Evolutionary conservation across 2,888 invertebrate species (phyloP).

Genomic region (Bibio marci): DNA sequence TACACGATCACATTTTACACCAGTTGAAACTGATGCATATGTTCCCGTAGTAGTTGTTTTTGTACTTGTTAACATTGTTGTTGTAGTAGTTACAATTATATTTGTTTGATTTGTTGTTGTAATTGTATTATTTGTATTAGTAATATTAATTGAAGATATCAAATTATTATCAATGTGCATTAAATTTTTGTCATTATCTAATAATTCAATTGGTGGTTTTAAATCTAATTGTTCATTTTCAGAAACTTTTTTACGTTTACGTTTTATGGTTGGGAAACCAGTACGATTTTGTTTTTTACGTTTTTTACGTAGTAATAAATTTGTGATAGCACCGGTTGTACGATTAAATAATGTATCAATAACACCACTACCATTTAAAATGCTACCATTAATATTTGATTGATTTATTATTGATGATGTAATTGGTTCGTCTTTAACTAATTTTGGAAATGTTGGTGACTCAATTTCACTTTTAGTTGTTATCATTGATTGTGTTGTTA

Average conservation of each 20-base stretch:
- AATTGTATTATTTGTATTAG: not conserved
- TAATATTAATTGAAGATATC: too few species aligned
- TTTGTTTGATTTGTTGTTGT: constrained; percentile 1
- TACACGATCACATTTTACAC: constrained; percentile 40
- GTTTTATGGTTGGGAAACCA: constrained; percentile 67
- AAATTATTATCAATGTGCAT: too few species aligned
- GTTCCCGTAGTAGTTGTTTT: not conserved
- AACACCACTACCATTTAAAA: constrained; percentile 13
- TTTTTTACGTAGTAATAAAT: constrained; percentile 28
- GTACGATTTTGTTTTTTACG: constrained; percentile 66
- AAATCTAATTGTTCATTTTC: not conserved
- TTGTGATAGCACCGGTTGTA: constrained; percentile 18
- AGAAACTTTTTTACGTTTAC: constrained; percentile 5
- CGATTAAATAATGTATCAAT: constrained; percentile 26
- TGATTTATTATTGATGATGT: constrained; percentile 16
- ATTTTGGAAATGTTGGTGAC: constrained; percentile 18
- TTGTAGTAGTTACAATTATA: not conserved
- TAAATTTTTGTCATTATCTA: not conserved
- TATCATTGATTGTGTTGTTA: constrained; percentile 32
- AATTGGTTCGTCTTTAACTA: constrained; percentile 9
- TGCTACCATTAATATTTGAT: not conserved
- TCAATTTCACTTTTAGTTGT: constrained; percentile 30
- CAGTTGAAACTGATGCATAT: not conserved
- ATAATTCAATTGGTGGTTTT: not conserved
- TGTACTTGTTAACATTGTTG: not conserved